phyloP scores from a whole-genome alignment of 2,113 vertebrate genomes.

The Pongo abelii region DNA sequence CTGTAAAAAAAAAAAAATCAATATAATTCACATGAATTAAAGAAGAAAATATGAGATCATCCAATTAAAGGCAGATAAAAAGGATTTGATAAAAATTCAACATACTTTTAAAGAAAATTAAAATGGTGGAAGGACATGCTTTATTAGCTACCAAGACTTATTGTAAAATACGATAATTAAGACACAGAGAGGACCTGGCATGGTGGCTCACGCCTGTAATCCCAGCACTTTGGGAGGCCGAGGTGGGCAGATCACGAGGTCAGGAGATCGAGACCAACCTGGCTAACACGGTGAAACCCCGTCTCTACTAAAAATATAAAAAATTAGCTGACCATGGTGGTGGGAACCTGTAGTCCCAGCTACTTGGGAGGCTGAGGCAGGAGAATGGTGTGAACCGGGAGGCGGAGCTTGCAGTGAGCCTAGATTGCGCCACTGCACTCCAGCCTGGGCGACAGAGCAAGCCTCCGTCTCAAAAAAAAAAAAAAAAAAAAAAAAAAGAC shows the following conservation, averaged over 20 bases:
- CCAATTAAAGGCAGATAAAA: not conserved
- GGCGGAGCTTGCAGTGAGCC: no score
- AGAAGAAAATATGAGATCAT: not conserved
- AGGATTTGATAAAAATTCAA: not conserved
- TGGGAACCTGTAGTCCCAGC: not conserved
- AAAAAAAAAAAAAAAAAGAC: not conserved
- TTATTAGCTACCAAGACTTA: not conserved
- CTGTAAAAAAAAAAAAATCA: not conserved
- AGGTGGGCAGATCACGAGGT: not conserved
- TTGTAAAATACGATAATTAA: not conserved
- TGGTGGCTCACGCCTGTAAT: not conserved
- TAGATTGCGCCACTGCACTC: no score
- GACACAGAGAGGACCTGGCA: not conserved
- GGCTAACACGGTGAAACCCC: not conserved
- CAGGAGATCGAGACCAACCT: not conserved
- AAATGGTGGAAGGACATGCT: not conserved
- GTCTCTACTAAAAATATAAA: not conserved
- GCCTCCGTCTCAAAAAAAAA: no score
- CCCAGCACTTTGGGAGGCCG: not conserved
- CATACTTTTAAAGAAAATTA: not conserved
- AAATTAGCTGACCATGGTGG: not conserved
- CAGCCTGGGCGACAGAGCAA: no score
- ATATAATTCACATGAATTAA: not conserved
- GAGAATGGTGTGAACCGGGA: not conserved
- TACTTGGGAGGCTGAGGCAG: not conserved